Evolutionary conservation across 2,888 invertebrate genomes (phyloP).

Genomic region (Agrotis clavis): DNA sequence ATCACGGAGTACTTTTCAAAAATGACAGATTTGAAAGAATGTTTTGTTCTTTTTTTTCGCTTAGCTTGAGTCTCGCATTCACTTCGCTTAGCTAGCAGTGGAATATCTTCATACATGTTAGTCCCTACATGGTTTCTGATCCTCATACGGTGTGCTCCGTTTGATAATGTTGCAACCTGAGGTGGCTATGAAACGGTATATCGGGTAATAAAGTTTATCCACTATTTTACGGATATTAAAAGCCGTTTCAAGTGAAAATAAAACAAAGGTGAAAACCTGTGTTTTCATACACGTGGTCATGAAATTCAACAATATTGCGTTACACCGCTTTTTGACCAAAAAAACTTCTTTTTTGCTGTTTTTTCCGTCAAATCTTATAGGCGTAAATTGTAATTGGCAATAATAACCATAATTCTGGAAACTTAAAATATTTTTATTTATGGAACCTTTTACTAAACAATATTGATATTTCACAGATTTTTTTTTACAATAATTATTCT

Average conservation of each 20-base stretch:
- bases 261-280: neutral
- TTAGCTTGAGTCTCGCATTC: neutral
- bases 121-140: conserved; percentile 61
- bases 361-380: no score
- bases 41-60: neutral
- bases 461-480: no score
- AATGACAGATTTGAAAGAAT: neutral
- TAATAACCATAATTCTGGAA: no score
- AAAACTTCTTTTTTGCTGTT: no score
- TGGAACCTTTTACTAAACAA: no score
- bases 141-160: conserved; percentile 56
- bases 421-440: no score
- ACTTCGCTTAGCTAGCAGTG: conserved; percentile 7
- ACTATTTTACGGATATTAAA: conserved; percentile 19
- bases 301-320: neutral
- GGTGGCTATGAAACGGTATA: conserved; percentile 61
- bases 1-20: no score
- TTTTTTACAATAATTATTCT: no score
- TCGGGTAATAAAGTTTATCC: conserved; percentile 34
- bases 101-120: conserved; percentile 22
- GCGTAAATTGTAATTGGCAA: no score
- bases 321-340: neutral
- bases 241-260: neutral
- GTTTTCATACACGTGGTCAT: neutral
- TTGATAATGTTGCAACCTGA: conserved; percentile 62